phyloP scores from a whole-genome alignment of 2,888 invertebrate genomes.

The Antheraea assamensis region DNA sequence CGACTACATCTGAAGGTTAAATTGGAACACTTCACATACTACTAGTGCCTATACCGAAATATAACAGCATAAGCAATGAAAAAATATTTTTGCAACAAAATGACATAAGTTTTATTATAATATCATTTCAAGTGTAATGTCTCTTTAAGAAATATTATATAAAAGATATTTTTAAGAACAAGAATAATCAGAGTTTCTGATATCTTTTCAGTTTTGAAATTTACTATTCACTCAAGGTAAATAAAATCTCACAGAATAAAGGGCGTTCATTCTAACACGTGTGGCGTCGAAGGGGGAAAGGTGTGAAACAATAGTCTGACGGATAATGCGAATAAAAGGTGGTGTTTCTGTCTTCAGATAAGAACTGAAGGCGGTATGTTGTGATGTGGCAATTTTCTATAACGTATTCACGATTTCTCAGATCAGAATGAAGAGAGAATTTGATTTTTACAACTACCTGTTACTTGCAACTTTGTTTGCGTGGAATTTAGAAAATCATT shows the following conservation, averaged over 20 bases:
- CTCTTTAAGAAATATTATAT: no score
- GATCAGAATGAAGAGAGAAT: background rate
- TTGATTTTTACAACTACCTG: background rate
- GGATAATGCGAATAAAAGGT: slow-evolving; percentile 57
- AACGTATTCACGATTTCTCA: background rate
- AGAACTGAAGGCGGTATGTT: slow-evolving; percentile 26
- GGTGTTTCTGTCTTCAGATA: slow-evolving; percentile 32
- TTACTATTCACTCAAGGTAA: background rate
- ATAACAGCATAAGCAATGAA: no score
- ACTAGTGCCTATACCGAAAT: no score
- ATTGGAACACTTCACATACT: no score
- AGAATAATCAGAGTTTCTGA: background rate
- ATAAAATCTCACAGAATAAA: slow-evolving; percentile 38
- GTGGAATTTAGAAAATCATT: background rate
- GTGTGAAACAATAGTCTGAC: slow-evolving; percentile 55
- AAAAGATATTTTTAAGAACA: background rate
- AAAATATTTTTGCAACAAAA: no score
- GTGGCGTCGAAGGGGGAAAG: slow-evolving; percentile 49
- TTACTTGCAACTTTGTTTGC: background rate
- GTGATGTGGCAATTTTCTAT: slow-evolving; percentile 12
- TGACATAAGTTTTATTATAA: no score
- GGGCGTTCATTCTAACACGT: slow-evolving; percentile 43
- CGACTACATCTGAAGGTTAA: no score
- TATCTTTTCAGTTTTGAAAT: background rate
- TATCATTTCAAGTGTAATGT: no score